Base-by-base conservation (phyloP, 1,140 invertebrate species). In the Cepaea nemoralis region DNA sequence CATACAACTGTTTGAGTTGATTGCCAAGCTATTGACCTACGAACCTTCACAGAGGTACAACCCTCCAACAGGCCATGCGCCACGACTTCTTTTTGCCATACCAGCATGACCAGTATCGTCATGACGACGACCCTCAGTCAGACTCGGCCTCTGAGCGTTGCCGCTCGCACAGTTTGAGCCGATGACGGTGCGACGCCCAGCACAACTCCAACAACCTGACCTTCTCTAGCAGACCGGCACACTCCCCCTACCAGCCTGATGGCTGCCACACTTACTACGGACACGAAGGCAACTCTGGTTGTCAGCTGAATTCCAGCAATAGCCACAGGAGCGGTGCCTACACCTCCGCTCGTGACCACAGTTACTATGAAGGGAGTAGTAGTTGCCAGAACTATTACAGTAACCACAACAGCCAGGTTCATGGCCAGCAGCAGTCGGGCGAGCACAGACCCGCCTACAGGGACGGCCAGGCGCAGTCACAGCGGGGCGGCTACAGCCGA, bases 21-120 rank as follows among this genome's bases (percentile, higher is more conserved):
- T 99, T 84, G 93, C 94, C 81, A 94, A 94, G 91, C 99, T 99
- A 97, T 92, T 99, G 87, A 96, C 98, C 81, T 99, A 99, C 91
- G 98, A 99, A 88, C 97, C 98, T 31, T 93, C 94, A 22, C 94
- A 96, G 87, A 93, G 98, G 63, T 96, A 99, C 84, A 95, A n/a
- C 95, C 76, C 92, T 99, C 78, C 93, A 94, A 42, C 97, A 99
- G 83, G 96, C 97, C 16, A 91, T 99, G 82, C 92, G 94, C 40
- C 98, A 99, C 93, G 95, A 96, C 33, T 99, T 98, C 93, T 99
- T 99, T 70, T 74, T 63, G 70, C 79, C 81, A 66, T 85, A 82
- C 77, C 85, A 85, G 81, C 83, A 77, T n/a, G 82, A 80, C 16
- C 67, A 80, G 33, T 70, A 80, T 22, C 45, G 40, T 1, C 80